A percentile compares a stretch with the other conserved stretches of the same genome.
Evolutionary conservation across 2,797 vertebrate genomes (phyloP).

Genomic region (Coreius guichenoti): DNA sequence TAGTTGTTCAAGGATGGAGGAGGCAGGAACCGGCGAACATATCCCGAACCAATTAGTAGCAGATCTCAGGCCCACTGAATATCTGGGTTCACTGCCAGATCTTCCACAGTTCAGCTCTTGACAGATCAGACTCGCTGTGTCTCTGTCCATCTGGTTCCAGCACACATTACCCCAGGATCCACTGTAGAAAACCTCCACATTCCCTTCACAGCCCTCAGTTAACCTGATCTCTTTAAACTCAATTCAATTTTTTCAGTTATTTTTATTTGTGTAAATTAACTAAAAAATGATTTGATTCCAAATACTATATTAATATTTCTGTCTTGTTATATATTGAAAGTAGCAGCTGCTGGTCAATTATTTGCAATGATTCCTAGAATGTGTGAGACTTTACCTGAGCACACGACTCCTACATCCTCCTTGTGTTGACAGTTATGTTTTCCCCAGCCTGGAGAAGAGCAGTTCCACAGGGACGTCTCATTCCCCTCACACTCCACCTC

Average conservation of each 20-base stretch:
- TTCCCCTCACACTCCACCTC: slow-evolving; percentile 52
- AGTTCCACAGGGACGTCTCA: slow-evolving; percentile 53
- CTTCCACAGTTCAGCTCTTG: slow-evolving; percentile 56
- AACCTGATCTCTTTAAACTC: slow-evolving; percentile 34
- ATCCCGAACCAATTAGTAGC: slow-evolving; percentile 46
- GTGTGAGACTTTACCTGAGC: slow-evolving; percentile 37
- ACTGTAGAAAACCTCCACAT: slow-evolving; percentile 64
- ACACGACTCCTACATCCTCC: slow-evolving; percentile 54
- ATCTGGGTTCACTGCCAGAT: not conserved
- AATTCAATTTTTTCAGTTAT: not conserved
- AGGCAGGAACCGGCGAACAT: no score
- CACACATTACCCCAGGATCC: not conserved
- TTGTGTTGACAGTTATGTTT: slow-evolving; percentile 48
- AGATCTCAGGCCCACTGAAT: not conserved
- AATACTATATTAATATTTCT: not conserved
- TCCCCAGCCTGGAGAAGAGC: slow-evolving; percentile 44
- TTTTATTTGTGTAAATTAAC: not conserved
- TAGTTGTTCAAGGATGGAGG: no score
- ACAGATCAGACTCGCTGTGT: slow-evolving; percentile 44
- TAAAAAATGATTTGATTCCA: not conserved
- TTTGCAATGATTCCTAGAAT: not conserved
- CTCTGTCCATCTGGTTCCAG: not conserved
- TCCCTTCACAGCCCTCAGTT: slow-evolving; percentile 35
- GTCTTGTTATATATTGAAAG: not conserved
- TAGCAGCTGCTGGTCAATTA: not conserved